These are phyloP conservation scores for Perdita meconis DNA, from an alignment of 2,888 invertebrate genomes.

Conservation along the genomic window DNA sequence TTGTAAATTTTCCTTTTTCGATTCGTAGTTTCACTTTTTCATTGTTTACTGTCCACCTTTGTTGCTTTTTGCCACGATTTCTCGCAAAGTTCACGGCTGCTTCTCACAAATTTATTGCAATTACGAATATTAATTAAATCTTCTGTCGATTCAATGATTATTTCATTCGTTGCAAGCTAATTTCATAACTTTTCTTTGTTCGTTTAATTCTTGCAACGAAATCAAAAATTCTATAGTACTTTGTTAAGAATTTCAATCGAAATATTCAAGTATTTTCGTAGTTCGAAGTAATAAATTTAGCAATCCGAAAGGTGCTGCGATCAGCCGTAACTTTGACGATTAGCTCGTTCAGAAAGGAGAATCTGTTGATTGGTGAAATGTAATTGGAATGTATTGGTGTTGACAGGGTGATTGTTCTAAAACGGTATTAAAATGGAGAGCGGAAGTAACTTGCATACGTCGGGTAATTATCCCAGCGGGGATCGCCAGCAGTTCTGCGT, in stretches of 20 bases:
- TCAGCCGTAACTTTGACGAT: too few species aligned
- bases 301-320: too few species aligned
- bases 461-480: constrained; percentile 80
- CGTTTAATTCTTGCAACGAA: too few species aligned
- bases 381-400: constrained; percentile 26
- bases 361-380: not conserved
- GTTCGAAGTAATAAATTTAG: too few species aligned
- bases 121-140: too few species aligned
- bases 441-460: constrained; percentile 77
- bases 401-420: constrained; percentile 50
- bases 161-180: not conserved
- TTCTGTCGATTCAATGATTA: too few species aligned
- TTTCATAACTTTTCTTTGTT: not conserved
- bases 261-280: too few species aligned
- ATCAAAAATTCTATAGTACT: too few species aligned
- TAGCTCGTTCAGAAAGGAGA: too few species aligned
- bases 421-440: constrained; percentile 74
- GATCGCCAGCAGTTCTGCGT: constrained; percentile 88
- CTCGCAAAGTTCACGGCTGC: not conserved
- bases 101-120: not conserved
- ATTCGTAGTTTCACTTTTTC: not conserved
- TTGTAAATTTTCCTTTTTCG: constrained; percentile 2
- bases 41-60: not conserved
- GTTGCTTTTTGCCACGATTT: not conserved
- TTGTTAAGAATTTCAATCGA: too few species aligned